Base-by-base conservation (phyloP, 2,888 invertebrate genomes). In the Herminia tarsipennalis region DNA sequence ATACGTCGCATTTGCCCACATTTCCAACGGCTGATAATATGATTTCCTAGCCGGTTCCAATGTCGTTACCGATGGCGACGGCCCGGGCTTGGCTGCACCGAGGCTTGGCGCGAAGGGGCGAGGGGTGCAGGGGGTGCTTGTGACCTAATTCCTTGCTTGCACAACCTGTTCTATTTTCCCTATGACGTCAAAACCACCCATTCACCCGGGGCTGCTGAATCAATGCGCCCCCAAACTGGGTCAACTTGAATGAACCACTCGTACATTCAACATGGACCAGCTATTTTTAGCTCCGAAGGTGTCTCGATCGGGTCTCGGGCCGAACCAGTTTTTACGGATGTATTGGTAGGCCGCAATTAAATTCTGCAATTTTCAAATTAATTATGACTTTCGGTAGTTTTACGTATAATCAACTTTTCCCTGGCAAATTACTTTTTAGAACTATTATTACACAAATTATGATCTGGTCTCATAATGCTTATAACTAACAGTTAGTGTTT, bases 171-270 rank as follows among this genome's bases (percentile, higher is more conserved):
- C 86, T 78, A 87, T 78, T 86, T 87, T 75, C 81, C 40, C 71
- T 66, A 78, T 91, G 89, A 91, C 90, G 91, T 91, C 91, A 91
- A 74, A 57, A 48, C 73, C 74, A 22, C 57, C 83, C 88, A 88
- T 90, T 88, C 88, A 88, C 80, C 83, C 83, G 80, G 76, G 69
- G 68, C 57, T 78, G 73, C 66, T 87, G 84, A 89, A 89, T 88
- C 89, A 86, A 89, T 87, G 87, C 78, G 75, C 70, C 73, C n/a
- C 72, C 57, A 71, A 87, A 83, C 80, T 86, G 76, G 88, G 89
- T 82, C 88, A 81, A 72, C 65, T 77, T 89, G 84, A 90, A 89
- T 89, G 88, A 76, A 81, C 68, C 78, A 71, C 80, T 76, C 66
- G 74, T 78, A 83, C 83, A 82, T 85, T 85, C 83, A 83, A 73